Base-by-base conservation (phyloP, 2,888 invertebrate species). In the Epirrhoe tristata region DNA sequence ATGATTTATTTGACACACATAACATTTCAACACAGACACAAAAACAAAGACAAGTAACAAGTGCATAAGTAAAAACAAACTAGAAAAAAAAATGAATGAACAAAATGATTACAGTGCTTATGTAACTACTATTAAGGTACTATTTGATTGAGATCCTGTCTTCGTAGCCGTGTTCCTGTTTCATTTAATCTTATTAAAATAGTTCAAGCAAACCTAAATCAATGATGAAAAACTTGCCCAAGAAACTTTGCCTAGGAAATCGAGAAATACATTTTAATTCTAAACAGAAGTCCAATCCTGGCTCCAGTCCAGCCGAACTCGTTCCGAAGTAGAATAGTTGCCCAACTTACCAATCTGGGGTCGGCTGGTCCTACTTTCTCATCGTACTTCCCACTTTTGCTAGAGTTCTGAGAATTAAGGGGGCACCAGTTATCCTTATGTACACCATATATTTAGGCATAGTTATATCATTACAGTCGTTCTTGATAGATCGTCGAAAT, bases 231-330 rank as follows among this genome's bases (percentile, higher is more conserved):
- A 8, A 3, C 5, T 43, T 43, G 7, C 34, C 39, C 7, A 10
- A 8, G 8, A 43, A 43, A 43, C 39, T 43, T 43, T 12, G 48
- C 48, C 48, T 48, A 48, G 48, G 39, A 43, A 43, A 16, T 16
- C 48, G 14, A 48, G 48, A 48, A 48, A 39, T 16, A 58, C 53
- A 39, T 62, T 58, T 62, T 66, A 66, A 66, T 66, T 62, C 58
- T 50, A 66, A 58, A 36, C 58, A 16, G 32, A 61, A 57, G 63
- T 59, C 34, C 54, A 59, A 67, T 63, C 46, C 57, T 67, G 67
- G 67, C 67, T 7, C 2, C 1, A 53, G 63, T 67, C 67, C 67
- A 67, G 59, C 50, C 7, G 24, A 60, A 60, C 48, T 63, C 62
- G 59, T 60, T 63, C 39, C 16, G 12, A 63, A 63, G 63, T 59